These are phyloP conservation scores for Syrmaticus mikado DNA, from an alignment of 2,113 vertebrate genomes.

Conservation along the genomic window DNA sequence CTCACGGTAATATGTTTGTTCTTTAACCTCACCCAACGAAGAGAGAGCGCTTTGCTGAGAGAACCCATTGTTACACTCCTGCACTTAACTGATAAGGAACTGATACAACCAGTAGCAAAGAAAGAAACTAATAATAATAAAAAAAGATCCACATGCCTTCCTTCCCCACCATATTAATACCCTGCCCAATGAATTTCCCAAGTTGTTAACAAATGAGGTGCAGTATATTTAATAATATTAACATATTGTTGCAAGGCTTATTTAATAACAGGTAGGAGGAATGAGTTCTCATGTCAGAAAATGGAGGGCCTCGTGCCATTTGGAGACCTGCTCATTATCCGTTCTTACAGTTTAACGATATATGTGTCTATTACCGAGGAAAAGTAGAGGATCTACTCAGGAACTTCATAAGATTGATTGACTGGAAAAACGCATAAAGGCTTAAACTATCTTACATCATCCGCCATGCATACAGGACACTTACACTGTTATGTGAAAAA, in stretches of 20 bases:
- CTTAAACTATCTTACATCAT: neutral
- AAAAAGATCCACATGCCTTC: slow-evolving; percentile 41
- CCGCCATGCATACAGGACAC: neutral
- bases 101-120: slow-evolving; percentile 63
- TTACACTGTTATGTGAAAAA: neutral
- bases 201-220: neutral
- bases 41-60: slow-evolving; percentile 26
- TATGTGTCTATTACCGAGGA: slow-evolving; percentile 28
- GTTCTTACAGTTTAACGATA: slow-evolving; percentile 30
- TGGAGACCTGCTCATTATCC: neutral
- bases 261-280: slow-evolving; percentile 21
- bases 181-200: neutral
- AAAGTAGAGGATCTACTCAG: neutral
- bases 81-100: slow-evolving; percentile 61
- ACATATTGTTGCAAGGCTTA: slow-evolving; percentile 26
- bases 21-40: slow-evolving; percentile 17
- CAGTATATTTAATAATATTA: slow-evolving; percentile 48
- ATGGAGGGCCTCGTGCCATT: neutral
- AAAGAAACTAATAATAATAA: slow-evolving; percentile 52
- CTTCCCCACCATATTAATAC: slow-evolving; percentile 11
- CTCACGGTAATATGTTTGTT: slow-evolving; percentile 58
- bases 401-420: neutral
- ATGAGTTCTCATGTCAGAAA: slow-evolving; percentile 29
- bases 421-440: neutral
- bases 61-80: slow-evolving; percentile 21